Conservation (phyloP, 2,888 invertebrate genomes). For the Thymelicus sylvestris region DNA sequence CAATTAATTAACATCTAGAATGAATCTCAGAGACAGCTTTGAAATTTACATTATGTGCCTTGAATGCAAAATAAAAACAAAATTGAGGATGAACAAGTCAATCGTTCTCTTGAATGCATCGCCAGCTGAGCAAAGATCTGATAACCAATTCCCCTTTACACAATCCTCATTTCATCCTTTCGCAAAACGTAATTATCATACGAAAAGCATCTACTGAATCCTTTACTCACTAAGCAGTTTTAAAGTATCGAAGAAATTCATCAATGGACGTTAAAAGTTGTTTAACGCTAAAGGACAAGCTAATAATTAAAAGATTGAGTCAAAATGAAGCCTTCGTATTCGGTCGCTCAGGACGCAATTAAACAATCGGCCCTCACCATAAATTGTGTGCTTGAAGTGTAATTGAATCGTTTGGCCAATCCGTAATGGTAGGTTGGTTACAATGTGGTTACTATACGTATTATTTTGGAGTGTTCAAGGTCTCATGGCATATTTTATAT, state of each 20-base stretch:
- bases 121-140: conserved; percentile 33
- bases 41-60: not conserved
- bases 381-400: conserved; percentile 27
- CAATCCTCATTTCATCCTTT: conserved; percentile 5
- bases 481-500: no score
- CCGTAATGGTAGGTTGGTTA: conserved; percentile 11
- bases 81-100: conserved; percentile 31
- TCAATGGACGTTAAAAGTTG: conserved; percentile 13
- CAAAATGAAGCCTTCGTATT: conserved; percentile 32
- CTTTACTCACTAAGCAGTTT: not conserved
- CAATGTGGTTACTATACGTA: no score
- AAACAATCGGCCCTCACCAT: conserved; percentile 32
- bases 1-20: not conserved
- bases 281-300: conserved; percentile 14
- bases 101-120: conserved; percentile 27
- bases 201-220: not conserved
- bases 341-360: conserved; percentile 28
- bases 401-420: conserved; percentile 34
- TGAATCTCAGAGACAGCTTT: not conserved
- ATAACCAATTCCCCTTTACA: conserved; percentile 30
- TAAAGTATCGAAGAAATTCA: not conserved
- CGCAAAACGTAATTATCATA: not conserved
- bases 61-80: conserved; percentile 17
- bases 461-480: no score
- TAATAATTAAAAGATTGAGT: conserved; percentile 31